A percentile compares a stretch with the other conserved stretches of the same genome.
Conservation (phyloP, 2,797 vertebrate genomes). For the Eidolon dupreanum region DNA sequence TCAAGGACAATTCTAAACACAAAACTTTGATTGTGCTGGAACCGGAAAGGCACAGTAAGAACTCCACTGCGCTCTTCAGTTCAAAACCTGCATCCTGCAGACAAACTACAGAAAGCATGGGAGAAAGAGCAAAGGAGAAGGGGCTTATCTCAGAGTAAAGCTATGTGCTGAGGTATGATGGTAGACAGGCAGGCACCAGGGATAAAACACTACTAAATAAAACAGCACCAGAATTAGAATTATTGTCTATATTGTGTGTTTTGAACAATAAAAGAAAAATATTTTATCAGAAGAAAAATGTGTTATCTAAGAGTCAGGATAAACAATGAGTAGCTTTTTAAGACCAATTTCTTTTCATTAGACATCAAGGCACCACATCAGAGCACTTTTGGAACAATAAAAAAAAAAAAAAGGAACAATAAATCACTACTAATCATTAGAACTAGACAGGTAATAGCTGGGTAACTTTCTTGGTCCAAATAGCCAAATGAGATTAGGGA, state of each 20-base stretch:
- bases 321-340: constrained; percentile 90
- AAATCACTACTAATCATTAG: constrained; percentile 91
- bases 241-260: constrained; percentile 89
- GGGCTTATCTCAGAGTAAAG: constrained; percentile 97
- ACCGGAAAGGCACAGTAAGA: constrained; percentile 92
- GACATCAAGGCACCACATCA: constrained; percentile 98
- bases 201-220: constrained; percentile 90
- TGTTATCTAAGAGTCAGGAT: constrained; percentile 93
- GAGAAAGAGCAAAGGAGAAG: constrained; percentile 88
- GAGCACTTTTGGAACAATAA: constrained; percentile 91
- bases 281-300: constrained; percentile 96
- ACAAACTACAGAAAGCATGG: constrained; percentile 90
- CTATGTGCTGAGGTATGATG: constrained; percentile 98
- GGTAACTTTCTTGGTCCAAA: constrained; percentile 88
- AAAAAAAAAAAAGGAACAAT: constrained; percentile 87
- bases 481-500: constrained; percentile 88
- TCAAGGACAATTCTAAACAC: constrained; percentile 97
- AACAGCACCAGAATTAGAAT: constrained; percentile 89
- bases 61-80: constrained; percentile 89
- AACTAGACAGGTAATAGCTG: constrained; percentile 90
- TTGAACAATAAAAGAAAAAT: constrained; percentile 98
- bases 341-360: constrained; percentile 92
- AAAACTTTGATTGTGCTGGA: constrained; percentile 93
- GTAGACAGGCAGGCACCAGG: constrained; percentile 98
- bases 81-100: constrained; percentile 92